Conservation (phyloP, 2,888 invertebrate genomes). For the Troides aeacus region DNA sequence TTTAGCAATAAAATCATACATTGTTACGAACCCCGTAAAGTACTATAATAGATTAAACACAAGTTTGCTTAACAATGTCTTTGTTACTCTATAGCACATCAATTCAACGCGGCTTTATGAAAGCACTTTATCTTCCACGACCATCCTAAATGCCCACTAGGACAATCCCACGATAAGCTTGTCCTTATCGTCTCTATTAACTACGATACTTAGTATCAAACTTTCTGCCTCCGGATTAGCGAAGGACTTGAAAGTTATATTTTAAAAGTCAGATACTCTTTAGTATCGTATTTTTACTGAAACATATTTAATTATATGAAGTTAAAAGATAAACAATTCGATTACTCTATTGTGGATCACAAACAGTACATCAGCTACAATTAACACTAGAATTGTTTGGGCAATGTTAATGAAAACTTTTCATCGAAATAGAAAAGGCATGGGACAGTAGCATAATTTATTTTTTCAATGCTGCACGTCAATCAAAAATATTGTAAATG, state of each 20-base stretch:
- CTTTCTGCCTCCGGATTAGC: constrained; percentile 17
- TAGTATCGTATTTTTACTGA: not conserved
- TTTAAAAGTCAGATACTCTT: not conserved
- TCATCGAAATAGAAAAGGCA: too few species aligned
- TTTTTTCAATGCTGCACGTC: too few species aligned
- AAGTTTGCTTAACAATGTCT: constrained; percentile 10
- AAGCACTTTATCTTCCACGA: constrained; percentile 22
- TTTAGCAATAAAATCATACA: too few species aligned
- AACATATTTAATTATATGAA: too few species aligned
- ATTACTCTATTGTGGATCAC: too few species aligned
- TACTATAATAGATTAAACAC: not conserved
- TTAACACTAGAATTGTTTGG: too few species aligned
- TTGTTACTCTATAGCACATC: constrained; percentile 3
- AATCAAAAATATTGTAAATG: too few species aligned
- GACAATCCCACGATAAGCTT: constrained; percentile 21
- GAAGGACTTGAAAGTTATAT: constrained; percentile 6
- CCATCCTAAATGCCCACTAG: constrained; percentile 22
- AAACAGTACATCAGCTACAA: too few species aligned
- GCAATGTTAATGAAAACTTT: too few species aligned
- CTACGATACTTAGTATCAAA: constrained; percentile 17
- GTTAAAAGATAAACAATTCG: too few species aligned
- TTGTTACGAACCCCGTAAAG: too few species aligned
- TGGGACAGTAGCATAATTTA: too few species aligned
- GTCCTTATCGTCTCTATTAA: constrained; percentile 22
- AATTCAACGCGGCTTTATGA: constrained; percentile 16